Evolutionary conservation across 2,888 invertebrate species (phyloP).

Genomic region (Drosophila emarginata): DNA sequence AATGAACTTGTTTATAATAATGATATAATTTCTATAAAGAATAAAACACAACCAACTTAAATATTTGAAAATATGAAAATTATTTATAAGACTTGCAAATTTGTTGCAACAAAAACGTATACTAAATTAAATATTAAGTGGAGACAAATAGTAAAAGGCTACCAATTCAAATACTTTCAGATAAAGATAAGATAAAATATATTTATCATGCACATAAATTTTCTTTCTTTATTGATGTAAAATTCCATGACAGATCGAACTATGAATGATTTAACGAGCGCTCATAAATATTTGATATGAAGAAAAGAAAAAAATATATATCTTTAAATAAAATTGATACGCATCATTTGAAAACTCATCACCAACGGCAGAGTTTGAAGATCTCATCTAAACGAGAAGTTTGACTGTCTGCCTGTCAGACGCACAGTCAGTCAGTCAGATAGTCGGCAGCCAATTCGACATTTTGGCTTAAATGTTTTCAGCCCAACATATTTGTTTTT

Average conservation of each 20-base stretch:
- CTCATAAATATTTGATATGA: slow-evolving; percentile 63
- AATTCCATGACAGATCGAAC: not conserved
- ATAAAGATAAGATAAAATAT: not conserved
- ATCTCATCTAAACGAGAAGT: slow-evolving; percentile 1
- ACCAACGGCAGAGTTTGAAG: slow-evolving; percentile 35
- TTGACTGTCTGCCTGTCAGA: not conserved
- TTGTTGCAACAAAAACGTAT: too few relatives aligned
- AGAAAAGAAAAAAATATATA: slow-evolving; percentile 32
- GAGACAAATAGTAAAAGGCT: too few relatives aligned
- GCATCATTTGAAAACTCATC: slow-evolving; percentile 72
- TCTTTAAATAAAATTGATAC: slow-evolving; percentile 63
- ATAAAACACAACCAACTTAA: too few relatives aligned
- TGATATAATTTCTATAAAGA: not conserved
- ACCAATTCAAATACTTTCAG: too few relatives aligned
- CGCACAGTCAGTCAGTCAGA: slow-evolving; percentile 5
- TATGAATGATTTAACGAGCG: slow-evolving; percentile 64
- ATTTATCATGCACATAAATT: not conserved
- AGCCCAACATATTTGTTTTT: slow-evolving; percentile 51
- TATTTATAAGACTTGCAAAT: too few relatives aligned
- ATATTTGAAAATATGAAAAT: too few relatives aligned
- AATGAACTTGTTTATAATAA: too few relatives aligned
- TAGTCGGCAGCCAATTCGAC: slow-evolving; percentile 29
- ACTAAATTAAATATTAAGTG: too few relatives aligned
- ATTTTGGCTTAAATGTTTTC: slow-evolving; percentile 38
- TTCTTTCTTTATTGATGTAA: not conserved